Conservation (phyloP, 1,140 invertebrate genomes). For the Zaprionus kolodkinae region DNA sequence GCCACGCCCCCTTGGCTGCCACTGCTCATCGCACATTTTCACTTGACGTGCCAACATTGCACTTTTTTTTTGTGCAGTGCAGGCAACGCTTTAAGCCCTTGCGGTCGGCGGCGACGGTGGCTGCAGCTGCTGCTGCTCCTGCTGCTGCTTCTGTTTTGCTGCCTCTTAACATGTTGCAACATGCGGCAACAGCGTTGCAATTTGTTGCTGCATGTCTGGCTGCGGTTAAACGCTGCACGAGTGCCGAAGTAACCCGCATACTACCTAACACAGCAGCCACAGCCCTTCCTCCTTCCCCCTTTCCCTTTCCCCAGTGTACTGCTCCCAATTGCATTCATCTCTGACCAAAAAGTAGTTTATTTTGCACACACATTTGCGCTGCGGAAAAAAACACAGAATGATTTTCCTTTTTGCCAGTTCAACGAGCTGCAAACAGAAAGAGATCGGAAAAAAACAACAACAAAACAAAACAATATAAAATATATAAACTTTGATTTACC, state of each 20-base stretch:
- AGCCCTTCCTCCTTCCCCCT: neutral
- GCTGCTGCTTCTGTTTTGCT: slow-evolving; percentile 4
- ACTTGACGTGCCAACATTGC: slow-evolving; percentile 45
- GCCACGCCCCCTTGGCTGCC: neutral
- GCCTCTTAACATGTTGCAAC: slow-evolving; percentile 33
- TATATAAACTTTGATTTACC: slow-evolving; percentile 55
- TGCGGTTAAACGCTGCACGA: slow-evolving; percentile 65
- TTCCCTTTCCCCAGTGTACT: neutral
- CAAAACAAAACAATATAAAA: neutral
- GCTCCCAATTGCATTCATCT: slow-evolving; percentile 19
- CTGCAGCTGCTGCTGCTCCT: neutral
- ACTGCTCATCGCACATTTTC: slow-evolving; percentile 36
- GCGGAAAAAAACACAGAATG: slow-evolving; percentile 39
- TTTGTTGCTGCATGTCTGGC: slow-evolving; percentile 67
- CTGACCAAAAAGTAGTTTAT: slow-evolving; percentile 3
- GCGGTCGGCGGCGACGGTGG: slow-evolving; percentile 10
- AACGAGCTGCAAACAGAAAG: slow-evolving; percentile 12
- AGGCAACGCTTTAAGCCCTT: slow-evolving; percentile 26
- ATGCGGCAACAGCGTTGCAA: slow-evolving; percentile 52
- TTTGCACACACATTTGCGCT: slow-evolving; percentile 31
- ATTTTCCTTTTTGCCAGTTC: slow-evolving; percentile 35
- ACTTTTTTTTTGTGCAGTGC: slow-evolving; percentile 1
- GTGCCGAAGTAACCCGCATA: slow-evolving; percentile 22
- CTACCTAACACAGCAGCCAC: neutral
- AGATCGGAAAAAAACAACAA: slow-evolving; percentile 24